These are phyloP conservation scores for Leguminivora glycinivorella DNA, from an alignment of 1,140 invertebrate genomes.

Conservation along the genomic window DNA sequence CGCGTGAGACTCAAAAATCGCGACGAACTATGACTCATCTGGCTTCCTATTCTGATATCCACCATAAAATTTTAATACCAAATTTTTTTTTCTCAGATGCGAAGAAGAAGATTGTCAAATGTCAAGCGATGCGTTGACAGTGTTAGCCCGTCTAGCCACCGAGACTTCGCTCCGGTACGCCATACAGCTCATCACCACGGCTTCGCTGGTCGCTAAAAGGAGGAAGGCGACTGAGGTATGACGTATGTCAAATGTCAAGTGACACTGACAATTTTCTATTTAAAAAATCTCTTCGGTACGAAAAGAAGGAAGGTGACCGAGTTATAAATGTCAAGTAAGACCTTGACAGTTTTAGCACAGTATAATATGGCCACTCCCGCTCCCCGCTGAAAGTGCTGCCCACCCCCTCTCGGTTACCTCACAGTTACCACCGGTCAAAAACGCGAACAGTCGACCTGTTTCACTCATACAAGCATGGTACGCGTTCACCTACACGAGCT, in stretches of 20 bases:
- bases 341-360: conserved; percentile 93
- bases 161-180: conserved; percentile 97
- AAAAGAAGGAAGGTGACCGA: too few species aligned
- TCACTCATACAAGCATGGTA: too few species aligned
- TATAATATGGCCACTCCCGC: too few species aligned
- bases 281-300: background rate
- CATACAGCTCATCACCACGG: conserved; percentile 98
- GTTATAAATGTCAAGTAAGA: conserved; percentile 91
- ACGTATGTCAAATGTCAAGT: too few species aligned
- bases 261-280: conserved; percentile 5
- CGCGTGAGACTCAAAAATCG: too few species aligned
- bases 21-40: too few species aligned
- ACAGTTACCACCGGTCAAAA: too few species aligned
- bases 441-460: too few species aligned
- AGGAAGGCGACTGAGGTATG: conserved; percentile 90
- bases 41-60: too few species aligned
- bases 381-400: too few species aligned
- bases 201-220: conserved; percentile 91
- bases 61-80: background rate
- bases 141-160: conserved; percentile 94
- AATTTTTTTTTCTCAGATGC: conserved; percentile 79
- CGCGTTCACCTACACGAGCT: too few species aligned
- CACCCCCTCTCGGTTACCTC: too few species aligned
- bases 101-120: conserved; percentile 99
- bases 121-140: conserved; percentile 92